Base-by-base conservation (phyloP, 2,113 vertebrate genomes). In the Cynopterus brachyotis region DNA sequence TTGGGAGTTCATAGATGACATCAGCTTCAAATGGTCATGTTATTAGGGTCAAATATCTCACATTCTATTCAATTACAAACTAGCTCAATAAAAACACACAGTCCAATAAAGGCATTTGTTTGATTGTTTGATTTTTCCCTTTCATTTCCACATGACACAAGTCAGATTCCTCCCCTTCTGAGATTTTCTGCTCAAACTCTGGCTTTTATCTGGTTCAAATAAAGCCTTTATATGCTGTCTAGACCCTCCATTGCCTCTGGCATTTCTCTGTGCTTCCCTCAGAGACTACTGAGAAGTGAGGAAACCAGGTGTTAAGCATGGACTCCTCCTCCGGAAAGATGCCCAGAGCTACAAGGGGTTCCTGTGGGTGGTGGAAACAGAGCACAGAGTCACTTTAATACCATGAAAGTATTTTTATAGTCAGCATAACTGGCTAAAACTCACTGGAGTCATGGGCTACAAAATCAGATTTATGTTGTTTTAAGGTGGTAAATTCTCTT, bases 401-500 rank as follows among this genome's bases (percentile, higher is more conserved):
- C n/a, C 13, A 72, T 37, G 11, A 37, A 42, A 69, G 55, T 70
- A 75, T 78, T 42, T 93, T 67, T 26, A 30, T 40, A 22, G 22
- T 91, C 35, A 40, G 86, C 28, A 13, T 50, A 50, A 79, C 28
- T 87, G 73, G 32, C 28, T 76, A 93, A 93, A 92, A 57, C 45
- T 84, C 72, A 47, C 1, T 8, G 13, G 83, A 95, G 40, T 79
- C 50, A 20, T 59, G 20, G 35, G 17, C 10, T 70, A 76, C 19
- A 85, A 93, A 73, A 95, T 67, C 47, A 60, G 26, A 64, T 59
- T 89, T 88, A 91, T 81, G 69, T 83, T 78, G 40, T 82, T 90
- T 92, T 85, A 86, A 93, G 28, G 75, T 88, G 40, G 84, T 57
- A 83, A 94, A 96, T 95, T 97, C 75, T 80, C 22, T 24, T 69